Base-by-base conservation (phyloP, 2,888 invertebrate genomes). In the Drosophila infuscata region DNA sequence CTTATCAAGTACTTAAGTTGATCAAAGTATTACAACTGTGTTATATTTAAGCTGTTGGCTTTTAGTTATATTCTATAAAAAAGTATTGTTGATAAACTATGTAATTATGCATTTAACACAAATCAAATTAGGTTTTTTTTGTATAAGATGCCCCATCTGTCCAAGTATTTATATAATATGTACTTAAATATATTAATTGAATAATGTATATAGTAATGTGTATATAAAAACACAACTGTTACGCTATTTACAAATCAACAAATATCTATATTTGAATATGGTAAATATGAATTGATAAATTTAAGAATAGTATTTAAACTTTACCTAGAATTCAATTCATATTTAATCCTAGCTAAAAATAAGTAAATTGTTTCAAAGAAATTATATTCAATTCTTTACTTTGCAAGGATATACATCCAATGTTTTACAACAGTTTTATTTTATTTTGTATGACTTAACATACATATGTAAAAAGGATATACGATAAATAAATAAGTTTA, bases 21-120 rank as follows among this genome's bases (percentile, higher is more conserved):
- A n/a, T 29, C 33, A 38, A 38, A 56, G 57, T 69, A 74, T 62
- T 74, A 30, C 11, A 35, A 35, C 15, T 41, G 62, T 67, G 58
- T 67, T 57, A 57, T 30, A 30, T 48, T 49, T 25, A 38, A 32
- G 51, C 25, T 36, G 6, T 9, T 54, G 3, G 6, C 12, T 33
- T 33, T 33, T 20, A 52, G n/a, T 15, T 15, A 8, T 20, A 25
- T 15, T 17, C 20, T 51, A 30, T 17, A 9, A 7, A 12, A 20
- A 33, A 53, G 54, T 33, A 61, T 61, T 56, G 33, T 29, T 20
- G 9, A 5, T 48, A 48, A 29, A 58, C 25, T 1, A 29, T 56
- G 29, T n/a, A 54, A 33, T 53, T 33, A 46, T 25, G 46, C 46
- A 46, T 46, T 46, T 20, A 12, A 43, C 0, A 12, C 12, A 20